Evolutionary conservation across 2,888 invertebrate genomes (phyloP).

Genomic region (Omphaloscelis lunosa): DNA sequence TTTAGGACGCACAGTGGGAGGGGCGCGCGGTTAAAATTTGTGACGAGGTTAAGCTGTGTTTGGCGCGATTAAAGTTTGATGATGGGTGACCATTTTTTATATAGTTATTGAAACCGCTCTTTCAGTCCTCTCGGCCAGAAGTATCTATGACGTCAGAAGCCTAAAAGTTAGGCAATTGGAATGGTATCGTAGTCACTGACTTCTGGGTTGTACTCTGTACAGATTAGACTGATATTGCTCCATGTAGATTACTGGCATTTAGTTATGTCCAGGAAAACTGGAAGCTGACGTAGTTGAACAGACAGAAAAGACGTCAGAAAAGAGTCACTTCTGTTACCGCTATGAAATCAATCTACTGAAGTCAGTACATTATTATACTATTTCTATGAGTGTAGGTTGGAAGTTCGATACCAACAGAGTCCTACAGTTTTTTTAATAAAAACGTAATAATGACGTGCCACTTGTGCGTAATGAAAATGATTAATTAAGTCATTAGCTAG

Average conservation of each 20-base stretch:
- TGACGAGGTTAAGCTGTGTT: neutral
- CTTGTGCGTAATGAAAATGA: conserved; percentile 10
- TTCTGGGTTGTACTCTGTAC: neutral
- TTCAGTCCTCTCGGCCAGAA: neutral
- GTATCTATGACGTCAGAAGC: neutral
- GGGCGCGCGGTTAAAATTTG: neutral
- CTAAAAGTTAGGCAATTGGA: neutral
- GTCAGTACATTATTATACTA: too few species aligned
- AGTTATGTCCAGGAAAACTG: neutral
- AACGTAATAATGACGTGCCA: neutral
- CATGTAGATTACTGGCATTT: neutral
- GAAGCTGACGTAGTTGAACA: neutral
- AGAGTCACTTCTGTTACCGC: neutral
- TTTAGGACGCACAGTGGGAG: neutral
- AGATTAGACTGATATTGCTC: neutral
- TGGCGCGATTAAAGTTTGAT: neutral
- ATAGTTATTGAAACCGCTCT: neutral
- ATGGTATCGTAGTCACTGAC: neutral
- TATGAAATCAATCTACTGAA: neutral
- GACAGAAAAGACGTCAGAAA: neutral
- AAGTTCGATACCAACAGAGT: neutral
- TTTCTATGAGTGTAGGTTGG: neutral
- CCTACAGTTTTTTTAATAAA: neutral
- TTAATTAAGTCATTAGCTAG: neutral
- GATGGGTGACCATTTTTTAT: too few species aligned